Percentiles rank a stretch among this genome's conserved stretches.
Conservation (phyloP, 2,113 vertebrate genomes). For the Cygnus atratus region DNA sequence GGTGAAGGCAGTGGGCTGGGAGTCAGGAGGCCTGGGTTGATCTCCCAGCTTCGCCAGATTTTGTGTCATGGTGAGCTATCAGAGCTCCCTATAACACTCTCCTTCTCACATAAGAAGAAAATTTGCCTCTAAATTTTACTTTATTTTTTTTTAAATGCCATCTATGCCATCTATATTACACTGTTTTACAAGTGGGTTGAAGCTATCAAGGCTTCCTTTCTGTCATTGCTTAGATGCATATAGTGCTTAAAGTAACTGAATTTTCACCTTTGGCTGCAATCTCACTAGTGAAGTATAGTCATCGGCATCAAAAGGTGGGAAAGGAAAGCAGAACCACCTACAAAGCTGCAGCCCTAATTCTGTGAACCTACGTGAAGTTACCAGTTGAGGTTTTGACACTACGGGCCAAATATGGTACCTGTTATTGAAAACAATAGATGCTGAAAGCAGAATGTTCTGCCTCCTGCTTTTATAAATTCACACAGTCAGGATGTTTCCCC, state of each 20-base stretch:
- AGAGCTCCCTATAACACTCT: not conserved
- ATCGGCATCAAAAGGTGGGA: not conserved
- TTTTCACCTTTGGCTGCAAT: not conserved
- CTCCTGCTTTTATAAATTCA: not conserved
- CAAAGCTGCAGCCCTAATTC: not conserved
- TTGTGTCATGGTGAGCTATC: not conserved
- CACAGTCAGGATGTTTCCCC: not conserved
- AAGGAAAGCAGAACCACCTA: not conserved
- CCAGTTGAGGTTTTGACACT: not conserved
- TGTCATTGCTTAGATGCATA: rapidly evolving
- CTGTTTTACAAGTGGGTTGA: not conserved
- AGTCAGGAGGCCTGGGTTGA: not conserved
- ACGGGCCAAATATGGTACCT: not conserved
- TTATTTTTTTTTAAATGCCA: not conserved
- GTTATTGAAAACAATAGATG: not conserved
- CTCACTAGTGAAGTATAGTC: not conserved
- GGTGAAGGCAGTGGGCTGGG: not conserved
- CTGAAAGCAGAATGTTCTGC: not conserved
- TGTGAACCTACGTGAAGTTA: not conserved
- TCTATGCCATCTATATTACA: rapidly evolving
- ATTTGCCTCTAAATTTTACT: not conserved
- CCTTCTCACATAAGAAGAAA: not conserved
- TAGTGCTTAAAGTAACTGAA: not conserved
- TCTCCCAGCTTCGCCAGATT: not conserved
- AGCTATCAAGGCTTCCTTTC: not conserved